Evolutionary conservation across 2,113 vertebrate species (phyloP).

Genomic region (Cichladusa arquata): DNA sequence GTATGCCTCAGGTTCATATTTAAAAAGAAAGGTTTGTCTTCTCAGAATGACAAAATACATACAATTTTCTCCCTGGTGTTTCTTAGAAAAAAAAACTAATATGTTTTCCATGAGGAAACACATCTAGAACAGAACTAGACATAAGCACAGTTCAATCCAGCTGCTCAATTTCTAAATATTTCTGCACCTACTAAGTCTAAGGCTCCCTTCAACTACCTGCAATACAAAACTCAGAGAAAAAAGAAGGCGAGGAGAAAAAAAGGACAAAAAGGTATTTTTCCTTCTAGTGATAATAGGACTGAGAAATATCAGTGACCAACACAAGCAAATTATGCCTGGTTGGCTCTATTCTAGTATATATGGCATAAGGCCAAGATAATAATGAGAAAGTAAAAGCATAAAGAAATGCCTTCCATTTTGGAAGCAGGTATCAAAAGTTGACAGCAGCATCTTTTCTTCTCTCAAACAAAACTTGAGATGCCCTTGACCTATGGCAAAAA

Average conservation of each 20-base stretch:
- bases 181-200: not conserved
- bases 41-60: not conserved
- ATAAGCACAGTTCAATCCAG: not conserved
- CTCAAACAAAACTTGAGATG: not conserved
- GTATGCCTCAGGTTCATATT: not conserved
- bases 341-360: not conserved
- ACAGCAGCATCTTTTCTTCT: not conserved
- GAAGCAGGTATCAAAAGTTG: not conserved
- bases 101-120: not conserved
- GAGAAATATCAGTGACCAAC: not conserved
- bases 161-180: not conserved
- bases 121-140: not conserved
- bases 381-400: not conserved
- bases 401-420: not conserved
- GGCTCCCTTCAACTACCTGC: not conserved
- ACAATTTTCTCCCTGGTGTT: not conserved
- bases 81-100: not conserved
- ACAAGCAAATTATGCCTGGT: not conserved
- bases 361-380: not conserved
- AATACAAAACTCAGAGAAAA: not conserved
- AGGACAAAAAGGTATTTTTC: fast-evolving
- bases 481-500: not conserved
- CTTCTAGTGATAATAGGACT: not conserved
- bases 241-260: not conserved
- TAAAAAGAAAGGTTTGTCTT: not conserved